A percentile compares a stretch with the other conserved stretches of the same genome.
These are phyloP conservation scores for Bombus confusus DNA, from an alignment of 1,140 invertebrate species.

Conservation along the genomic window DNA sequence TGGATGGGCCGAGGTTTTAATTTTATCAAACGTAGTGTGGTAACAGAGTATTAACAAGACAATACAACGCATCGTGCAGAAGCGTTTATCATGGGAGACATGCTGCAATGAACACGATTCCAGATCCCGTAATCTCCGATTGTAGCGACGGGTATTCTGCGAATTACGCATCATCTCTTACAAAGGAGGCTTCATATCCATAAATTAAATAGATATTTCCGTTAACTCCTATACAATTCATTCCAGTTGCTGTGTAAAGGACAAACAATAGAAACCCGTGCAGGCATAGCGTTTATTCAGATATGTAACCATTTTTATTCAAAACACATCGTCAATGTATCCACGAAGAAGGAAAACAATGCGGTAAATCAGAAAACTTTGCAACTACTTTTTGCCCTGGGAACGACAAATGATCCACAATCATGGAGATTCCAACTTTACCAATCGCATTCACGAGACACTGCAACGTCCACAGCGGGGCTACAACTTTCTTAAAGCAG, in stretches of 20 bases:
- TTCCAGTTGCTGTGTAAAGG: background rate
- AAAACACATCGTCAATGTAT: background rate
- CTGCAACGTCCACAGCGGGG: background rate
- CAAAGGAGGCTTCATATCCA: conserved; percentile 20
- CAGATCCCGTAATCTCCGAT: conserved; percentile 60
- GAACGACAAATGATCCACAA: conserved; percentile 55
- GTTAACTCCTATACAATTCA: background rate
- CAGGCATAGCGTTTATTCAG: background rate
- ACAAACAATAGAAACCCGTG: background rate
- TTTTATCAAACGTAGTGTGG: background rate
- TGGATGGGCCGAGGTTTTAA: background rate
- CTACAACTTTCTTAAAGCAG: conserved; percentile 44
- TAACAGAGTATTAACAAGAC: conserved; percentile 41
- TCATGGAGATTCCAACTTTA: conserved; percentile 62
- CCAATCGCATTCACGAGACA: conserved; percentile 58
- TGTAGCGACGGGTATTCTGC: conserved; percentile 39
- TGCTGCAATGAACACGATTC: conserved; percentile 45
- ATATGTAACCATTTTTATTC: background rate
- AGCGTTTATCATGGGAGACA: conserved; percentile 55
- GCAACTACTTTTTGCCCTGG: conserved; percentile 55
- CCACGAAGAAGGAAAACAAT: background rate
- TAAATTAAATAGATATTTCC: background rate
- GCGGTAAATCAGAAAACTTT: conserved; percentile 50
- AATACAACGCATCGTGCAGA: conserved; percentile 15
- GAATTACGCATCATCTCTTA: conserved; percentile 55